phyloP scores from a whole-genome alignment of 2,888 invertebrate species.

The Thyatira batis region DNA sequence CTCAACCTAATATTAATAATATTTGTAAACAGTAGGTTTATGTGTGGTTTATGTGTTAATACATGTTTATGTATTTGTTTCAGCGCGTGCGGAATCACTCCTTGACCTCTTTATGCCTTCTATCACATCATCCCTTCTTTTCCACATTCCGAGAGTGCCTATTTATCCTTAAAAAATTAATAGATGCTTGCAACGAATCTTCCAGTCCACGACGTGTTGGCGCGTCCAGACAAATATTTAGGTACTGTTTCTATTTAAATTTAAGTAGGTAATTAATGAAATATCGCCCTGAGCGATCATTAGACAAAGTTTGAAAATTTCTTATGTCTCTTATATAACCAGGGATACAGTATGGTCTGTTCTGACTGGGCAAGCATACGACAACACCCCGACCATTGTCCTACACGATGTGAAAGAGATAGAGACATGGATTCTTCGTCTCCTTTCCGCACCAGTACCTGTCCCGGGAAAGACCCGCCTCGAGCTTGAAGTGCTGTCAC shows the following conservation, averaged over 20 bases:
- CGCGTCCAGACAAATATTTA: constrained; percentile 92
- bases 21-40: background rate
- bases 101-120: constrained; percentile 97
- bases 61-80: too few species aligned
- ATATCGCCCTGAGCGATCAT: background rate
- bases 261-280: background rate
- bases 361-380: constrained; percentile 91
- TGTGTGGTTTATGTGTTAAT: too few species aligned
- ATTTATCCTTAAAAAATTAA: constrained; percentile 95
- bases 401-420: constrained; percentile 98
- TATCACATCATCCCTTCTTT: constrained; percentile 99
- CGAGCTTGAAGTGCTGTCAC: constrained; percentile 92
- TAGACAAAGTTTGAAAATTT: background rate
- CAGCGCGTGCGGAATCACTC: constrained; percentile 95
- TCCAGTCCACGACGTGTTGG: constrained; percentile 94
- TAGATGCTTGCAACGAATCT: constrained; percentile 98
- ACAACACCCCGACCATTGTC: constrained; percentile 92
- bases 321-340: constrained; percentile 20
- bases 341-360: constrained; percentile 99
- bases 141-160: constrained; percentile 99
- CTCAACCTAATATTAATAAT: too few species aligned
- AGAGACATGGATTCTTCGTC: constrained; percentile 98
- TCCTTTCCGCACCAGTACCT: constrained; percentile 98
- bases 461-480: constrained; percentile 97
- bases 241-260: constrained; percentile 77